Base-by-base conservation (phyloP, 2,888 invertebrate genomes). In the Ypsolopha scabrella region DNA sequence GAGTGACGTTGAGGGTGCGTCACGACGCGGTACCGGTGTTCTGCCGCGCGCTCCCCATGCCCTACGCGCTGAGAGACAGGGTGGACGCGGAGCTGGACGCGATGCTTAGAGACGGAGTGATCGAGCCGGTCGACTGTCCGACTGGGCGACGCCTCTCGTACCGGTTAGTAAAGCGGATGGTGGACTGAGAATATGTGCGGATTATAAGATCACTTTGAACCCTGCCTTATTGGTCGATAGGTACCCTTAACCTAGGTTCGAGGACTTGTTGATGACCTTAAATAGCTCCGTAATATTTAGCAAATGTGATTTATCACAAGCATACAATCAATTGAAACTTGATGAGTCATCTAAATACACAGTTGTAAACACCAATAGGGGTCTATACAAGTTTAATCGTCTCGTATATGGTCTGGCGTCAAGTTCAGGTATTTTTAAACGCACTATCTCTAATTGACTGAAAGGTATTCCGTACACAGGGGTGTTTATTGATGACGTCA, bases 121-220 rank as follows among this genome's bases (percentile, higher is more conserved):
- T 57, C 10, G 47, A 52, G 45, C 51, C 43, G 34, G 55, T 57
- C 7, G n/a, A n/a, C n/a, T n/a, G 55, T 54, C 60, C 34, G 59
- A 59, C 13, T 57, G 59, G 43, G 57, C 58, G 1, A 56, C 59
- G 7, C 58, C 58, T 24, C 52, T 59, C 52, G 53, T 59, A 24
- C 54, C 57, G 33, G 56, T 59, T 9, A 53, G 51, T 10, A 54
- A 54, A 9, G 50, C 50, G 6, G 56, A 55, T 45, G 47, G 54
- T 35, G 13, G 35, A 6, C 14, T 53, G 8, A 48, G 51, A 13
- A 51, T 51, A 10, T 54, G 52, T 37, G 54, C 52, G 7, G 54
- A 54, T 37, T 54, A 52, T 33, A 54, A 54, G 24, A 41, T 45
- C 1, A 54, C 54, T 14, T 11, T 54, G 4, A 52, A 54, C 46